Base-by-base conservation (phyloP, 2,113 vertebrate genomes). In the Nannospalax galili region DNA sequence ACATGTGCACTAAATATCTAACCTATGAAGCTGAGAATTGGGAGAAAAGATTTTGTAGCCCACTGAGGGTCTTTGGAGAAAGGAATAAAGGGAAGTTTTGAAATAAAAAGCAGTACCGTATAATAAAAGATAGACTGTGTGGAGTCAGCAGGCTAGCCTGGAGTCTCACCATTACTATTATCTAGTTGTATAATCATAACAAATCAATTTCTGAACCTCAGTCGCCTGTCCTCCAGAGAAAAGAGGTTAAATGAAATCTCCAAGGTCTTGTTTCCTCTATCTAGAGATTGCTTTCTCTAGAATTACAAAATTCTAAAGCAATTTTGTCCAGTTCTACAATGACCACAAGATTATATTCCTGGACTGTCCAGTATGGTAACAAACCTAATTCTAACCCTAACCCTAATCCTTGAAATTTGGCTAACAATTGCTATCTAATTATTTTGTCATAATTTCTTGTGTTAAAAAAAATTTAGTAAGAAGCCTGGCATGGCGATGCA, bases 381-480 rank as follows among this genome's bases (percentile, higher is more conserved):
- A 78, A 20, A 35, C n/a, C 40, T 79, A 52, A 75, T 19, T 22
- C 52, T 92, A n/a, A n/a, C n/a, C n/a, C n/a, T n/a, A n/a, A n/a
- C 12, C 58, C 45, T 30, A 52, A 7, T 16, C 37, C 60, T 90
- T 75, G 81, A 92, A 90, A 75, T 86, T 32, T 95, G 77, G 9
- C 70, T 92, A 81, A 37, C 7, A 89, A 30, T 96, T 80, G 15
- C 10, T 93, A 5, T 92, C 74, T 93, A 28, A 65, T 85, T 80
- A 56, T 78, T 88, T 95, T 89, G 80, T 79, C 22, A 87, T 40
- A 93, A 78, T 90, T 92, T 94, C 7, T 87, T 93, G 88, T 95
- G 32, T 75, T 93, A 80, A 84, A 67, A 81, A 94, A 91, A 88
- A 56, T 79, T 19, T 87, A 88, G 37, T 20, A 65, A 40, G 5